These are phyloP conservation scores for Ginglymostoma cirratum DNA, from an alignment of 2,113 vertebrate species.

Conservation along the genomic window DNA sequence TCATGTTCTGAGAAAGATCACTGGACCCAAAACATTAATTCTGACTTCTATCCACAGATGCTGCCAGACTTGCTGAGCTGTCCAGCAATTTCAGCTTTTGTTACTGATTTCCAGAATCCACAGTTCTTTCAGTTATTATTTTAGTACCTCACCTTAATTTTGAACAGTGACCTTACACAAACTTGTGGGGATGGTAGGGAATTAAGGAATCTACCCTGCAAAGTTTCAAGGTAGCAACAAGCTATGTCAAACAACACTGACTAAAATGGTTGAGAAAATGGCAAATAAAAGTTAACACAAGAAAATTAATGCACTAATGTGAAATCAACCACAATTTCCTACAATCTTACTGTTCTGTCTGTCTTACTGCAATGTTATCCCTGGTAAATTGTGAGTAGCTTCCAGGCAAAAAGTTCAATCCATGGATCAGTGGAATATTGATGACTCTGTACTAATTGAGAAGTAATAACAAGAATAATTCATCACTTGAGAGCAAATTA, in stretches of 20 bases:
- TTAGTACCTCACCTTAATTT: too few relatives aligned
- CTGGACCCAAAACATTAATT: too few relatives aligned
- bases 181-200: not conserved
- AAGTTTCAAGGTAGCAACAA: not conserved
- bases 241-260: not conserved
- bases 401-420: not conserved
- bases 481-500: not conserved
- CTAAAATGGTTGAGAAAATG: not conserved
- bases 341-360: not conserved
- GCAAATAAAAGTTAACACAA: not conserved
- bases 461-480: not conserved
- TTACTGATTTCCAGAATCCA: too few relatives aligned
- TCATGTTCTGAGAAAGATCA: too few relatives aligned
- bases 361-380: not conserved
- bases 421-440: not conserved
- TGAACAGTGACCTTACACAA: not conserved
- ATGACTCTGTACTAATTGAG: not conserved
- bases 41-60: too few relatives aligned
- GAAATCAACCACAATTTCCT: not conserved
- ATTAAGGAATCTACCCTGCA: not conserved
- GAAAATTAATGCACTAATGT: not conserved
- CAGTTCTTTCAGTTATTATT: too few relatives aligned
- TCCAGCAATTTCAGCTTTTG: too few relatives aligned
- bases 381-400: not conserved
- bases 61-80: too few relatives aligned